Evolutionary conservation across 1,140 invertebrate genomes (phyloP).

Genomic region (Oppia nitens): DNA sequence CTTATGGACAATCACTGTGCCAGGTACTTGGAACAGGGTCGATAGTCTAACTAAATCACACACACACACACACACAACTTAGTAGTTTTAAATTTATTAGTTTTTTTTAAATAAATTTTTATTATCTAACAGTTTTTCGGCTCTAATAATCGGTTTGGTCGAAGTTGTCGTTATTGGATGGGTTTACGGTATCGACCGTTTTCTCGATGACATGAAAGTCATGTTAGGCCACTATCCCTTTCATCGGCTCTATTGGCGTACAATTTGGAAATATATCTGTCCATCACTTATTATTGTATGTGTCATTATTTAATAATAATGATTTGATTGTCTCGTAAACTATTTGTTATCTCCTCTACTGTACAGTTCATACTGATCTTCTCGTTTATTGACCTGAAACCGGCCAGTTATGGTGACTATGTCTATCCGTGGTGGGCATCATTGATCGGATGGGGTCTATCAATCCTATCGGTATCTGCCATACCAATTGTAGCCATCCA

Average conservation of each 20-base stretch:
- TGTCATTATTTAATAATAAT: conserved; percentile 12
- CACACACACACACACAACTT: neutral
- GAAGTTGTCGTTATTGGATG: conserved; percentile 60
- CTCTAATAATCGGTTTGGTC: conserved; percentile 34
- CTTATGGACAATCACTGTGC: conserved; percentile 36
- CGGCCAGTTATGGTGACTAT: conserved; percentile 26
- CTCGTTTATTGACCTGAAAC: conserved; percentile 26
- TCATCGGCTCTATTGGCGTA: conserved; percentile 52
- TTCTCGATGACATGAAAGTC: conserved; percentile 48
- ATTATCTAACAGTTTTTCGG: conserved; percentile 32
- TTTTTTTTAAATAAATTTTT: too few relatives aligned
- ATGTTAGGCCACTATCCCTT: conserved; percentile 57
- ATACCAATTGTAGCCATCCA: conserved; percentile 27
- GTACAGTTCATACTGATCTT: conserved; percentile 29
- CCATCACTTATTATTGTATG: conserved; percentile 49
- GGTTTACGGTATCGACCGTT: conserved; percentile 63
- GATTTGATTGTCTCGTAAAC: neutral
- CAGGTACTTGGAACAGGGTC: neutral
- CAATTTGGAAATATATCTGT: conserved; percentile 58
- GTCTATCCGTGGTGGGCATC: conserved; percentile 29
- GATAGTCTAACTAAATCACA: too few relatives aligned
- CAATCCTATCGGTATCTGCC: conserved; percentile 26
- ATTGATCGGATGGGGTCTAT: conserved; percentile 26
- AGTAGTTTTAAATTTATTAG: neutral
- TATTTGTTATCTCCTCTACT: neutral